Evolutionary conservation across 2,888 invertebrate species (phyloP), one percentile per base, ranked within the genome.

Genomic region (Hypomecis punctinalis): DNA sequence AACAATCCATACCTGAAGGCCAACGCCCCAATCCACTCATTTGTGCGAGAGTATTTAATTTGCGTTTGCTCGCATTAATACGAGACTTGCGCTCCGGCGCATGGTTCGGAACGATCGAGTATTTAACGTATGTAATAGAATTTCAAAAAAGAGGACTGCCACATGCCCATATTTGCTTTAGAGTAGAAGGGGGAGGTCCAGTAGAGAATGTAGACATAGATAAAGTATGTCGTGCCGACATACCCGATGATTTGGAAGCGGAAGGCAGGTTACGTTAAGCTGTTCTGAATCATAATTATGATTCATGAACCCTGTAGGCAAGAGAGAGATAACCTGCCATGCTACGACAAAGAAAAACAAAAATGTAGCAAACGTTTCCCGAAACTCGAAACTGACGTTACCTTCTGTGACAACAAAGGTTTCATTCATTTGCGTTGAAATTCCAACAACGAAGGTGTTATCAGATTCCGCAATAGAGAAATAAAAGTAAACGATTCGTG

Each of bases 331-430:
- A 42, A 55, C 33, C 13, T 61, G 37, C 61, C 49, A 33, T 61
- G 55, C n/a, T 43, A 37, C 11, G 45, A 43, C 10, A 51, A 55
- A 11, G 10, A 46, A 46, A 33, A 23, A 23, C 23, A n/a, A 4
- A 61, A 51, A 51, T 61, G 61, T 23, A 40, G n/a, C n/a, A 61
- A 54, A 36, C 51, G 13, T 36, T 54, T 61, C n/a, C 61, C 61
- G 7, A 62, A 62, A 39, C 46, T 5, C 9, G 42, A 35, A 10
- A 54, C 54, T 42, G 54, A 40, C 10, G 35, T 43, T 35, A 54
- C 54, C n/a, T 54, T 53, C 33, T 5, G 35, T 43, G 45, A 55
- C 11, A 23, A 45, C 4, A 36, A 35, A 36, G 55, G 55, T n/a
- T 55, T 45, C 11, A 36, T 36, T n/a, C 33, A 55, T 46, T 55